Conservation (phyloP, 2,113 vertebrate genomes). For the Hippocampus mohnikei region DNA sequence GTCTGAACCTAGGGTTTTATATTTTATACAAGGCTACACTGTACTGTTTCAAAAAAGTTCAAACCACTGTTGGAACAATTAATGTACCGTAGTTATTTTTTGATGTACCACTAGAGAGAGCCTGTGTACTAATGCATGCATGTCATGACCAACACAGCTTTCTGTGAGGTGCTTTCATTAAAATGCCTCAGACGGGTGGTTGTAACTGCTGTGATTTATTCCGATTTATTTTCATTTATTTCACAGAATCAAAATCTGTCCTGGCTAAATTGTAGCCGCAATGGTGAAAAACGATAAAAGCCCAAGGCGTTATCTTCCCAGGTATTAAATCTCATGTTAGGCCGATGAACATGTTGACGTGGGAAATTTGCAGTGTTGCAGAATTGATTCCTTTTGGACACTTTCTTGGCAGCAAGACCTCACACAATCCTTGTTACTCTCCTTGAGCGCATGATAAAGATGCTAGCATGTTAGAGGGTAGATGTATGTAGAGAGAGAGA, state of each 20-base stretch:
- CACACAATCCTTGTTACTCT: not conserved
- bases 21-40: too few relatives aligned
- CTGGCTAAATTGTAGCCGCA: conserved; percentile 18
- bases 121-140: not conserved
- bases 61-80: too few relatives aligned
- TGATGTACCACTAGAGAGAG: not conserved
- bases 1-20: too few relatives aligned
- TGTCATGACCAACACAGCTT: conserved; percentile 16
- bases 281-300: conserved; percentile 29
- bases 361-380: conserved; percentile 35
- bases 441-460: conserved; percentile 5
- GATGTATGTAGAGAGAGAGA: too few relatives aligned
- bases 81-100: too few relatives aligned
- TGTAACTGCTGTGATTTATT: conserved; percentile 28
- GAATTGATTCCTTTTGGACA: conserved; percentile 22
- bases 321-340: conserved; percentile 15
- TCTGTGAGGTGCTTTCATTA: conserved; percentile 23
- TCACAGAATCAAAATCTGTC: conserved; percentile 4
- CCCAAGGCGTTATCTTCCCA: conserved; percentile 24
- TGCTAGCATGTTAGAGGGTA: conserved; percentile 7
- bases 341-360: not conserved
- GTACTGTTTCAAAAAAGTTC: too few relatives aligned
- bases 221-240: not conserved
- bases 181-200: conserved; percentile 19
- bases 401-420: conserved; percentile 12